Evolutionary conservation across 2,797 vertebrate species (phyloP), one percentile per base, ranked within the genome.

Genomic region (Thamnophis elegans): DNA sequence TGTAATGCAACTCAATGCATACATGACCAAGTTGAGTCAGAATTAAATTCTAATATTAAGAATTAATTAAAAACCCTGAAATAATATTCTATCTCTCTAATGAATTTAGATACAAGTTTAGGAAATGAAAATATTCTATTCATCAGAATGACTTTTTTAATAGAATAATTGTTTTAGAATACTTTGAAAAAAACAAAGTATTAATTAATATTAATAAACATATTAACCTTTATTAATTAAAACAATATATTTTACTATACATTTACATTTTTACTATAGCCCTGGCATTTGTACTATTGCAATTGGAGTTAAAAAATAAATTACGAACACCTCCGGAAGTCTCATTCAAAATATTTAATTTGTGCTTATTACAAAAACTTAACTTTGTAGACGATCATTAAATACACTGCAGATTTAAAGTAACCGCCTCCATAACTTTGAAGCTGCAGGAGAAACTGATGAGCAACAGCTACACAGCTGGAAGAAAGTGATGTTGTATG

Each of bases 361-460:
- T 88, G 60, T 90, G 53, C 54, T 26, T 36, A 68, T 25, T 56
- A 92, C 87, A 25, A 51, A 47, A 42, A 1, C 93, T 96, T 95
- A 93, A n/a, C 56, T 88, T 55, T 91, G 56, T 91, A 92, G 96
- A 95, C 94, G 68, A 22, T 65, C 42, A 91, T 58, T 22, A 93
- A 59, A 56, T 62, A 42, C 9, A 95, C 56, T 26, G 65, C 85
- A 95, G 92, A 92, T 93, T 94, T 92, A 91, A 95, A 92, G 56
- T 16, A 85, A 85, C 87, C 91, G 85, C 32, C 93, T 85, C 90
- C 92, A 87, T 90, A 95, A 58, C 1, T 22, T 56, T 85, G 86
- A 96, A 92, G 86, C 93, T 94, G 94, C 2, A 92, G 94, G 91
- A 59, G 92, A 90, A 91, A 90, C 87, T 95, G 87, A 93, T 1